phyloP scores from a whole-genome alignment of 2,797 vertebrate genomes.

The Characodon lateralis region DNA sequence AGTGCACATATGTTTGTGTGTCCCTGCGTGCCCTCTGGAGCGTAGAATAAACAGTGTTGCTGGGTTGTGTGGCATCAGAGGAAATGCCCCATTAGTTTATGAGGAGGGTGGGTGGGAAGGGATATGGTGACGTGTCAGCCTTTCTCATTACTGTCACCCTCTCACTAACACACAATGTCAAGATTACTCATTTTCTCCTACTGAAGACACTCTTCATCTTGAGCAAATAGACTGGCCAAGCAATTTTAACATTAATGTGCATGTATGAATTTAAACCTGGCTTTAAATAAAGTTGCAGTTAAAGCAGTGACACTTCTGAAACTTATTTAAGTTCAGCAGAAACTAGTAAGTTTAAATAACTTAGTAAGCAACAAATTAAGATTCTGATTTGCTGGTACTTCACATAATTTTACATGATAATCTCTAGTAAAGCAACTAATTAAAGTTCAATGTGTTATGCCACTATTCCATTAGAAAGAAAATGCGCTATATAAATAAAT shows the following conservation, averaged over 20 bases:
- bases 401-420: too few species aligned
- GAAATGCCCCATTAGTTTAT: conserved; percentile 84
- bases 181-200: background rate
- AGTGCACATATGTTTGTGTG: conserved; percentile 62
- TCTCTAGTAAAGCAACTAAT: too few species aligned
- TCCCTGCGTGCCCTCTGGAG: conserved; percentile 60
- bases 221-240: background rate
- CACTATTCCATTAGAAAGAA: too few species aligned
- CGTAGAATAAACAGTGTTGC: conserved; percentile 71
- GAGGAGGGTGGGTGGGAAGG: conserved; percentile 30
- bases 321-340: background rate
- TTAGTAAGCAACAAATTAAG: background rate
- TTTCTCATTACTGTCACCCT: conserved; percentile 30
- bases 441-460: too few species aligned
- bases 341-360: background rate
- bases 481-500: too few species aligned
- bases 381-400: background rate
- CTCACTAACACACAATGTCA: conserved; percentile 7
- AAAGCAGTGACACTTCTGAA: background rate
- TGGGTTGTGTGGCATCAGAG: conserved; percentile 81
- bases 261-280: background rate
- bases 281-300: background rate
- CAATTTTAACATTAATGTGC: background rate
- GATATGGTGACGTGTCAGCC: conserved; percentile 49
- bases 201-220: background rate